These are phyloP conservation scores for Streptopelia turtur DNA, from an alignment of 2,797 vertebrate species.

Conservation along the genomic window DNA sequence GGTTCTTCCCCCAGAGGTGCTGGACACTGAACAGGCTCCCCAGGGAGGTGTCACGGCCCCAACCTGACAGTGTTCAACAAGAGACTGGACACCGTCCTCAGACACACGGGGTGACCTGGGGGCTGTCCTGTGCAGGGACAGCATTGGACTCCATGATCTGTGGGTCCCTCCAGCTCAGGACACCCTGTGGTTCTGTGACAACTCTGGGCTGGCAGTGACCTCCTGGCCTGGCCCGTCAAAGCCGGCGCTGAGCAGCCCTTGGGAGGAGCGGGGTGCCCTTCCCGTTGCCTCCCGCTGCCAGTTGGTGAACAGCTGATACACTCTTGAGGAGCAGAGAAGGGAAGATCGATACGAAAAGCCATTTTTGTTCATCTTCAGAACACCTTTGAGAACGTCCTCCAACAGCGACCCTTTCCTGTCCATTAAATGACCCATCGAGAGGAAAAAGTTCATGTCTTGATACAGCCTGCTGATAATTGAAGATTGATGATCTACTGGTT, in stretches of 20 bases:
- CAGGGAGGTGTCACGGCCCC: too few species aligned
- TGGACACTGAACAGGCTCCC: too few species aligned
- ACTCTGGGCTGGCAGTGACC: not conserved
- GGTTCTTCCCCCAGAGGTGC: too few species aligned
- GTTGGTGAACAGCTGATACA: accelerated
- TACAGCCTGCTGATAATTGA: accelerated
- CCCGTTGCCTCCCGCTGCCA: not conserved
- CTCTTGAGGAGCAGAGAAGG: not conserved
- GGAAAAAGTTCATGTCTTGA: not conserved
- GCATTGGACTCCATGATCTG: too few species aligned
- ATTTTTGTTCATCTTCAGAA: not conserved
- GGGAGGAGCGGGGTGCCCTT: accelerated
- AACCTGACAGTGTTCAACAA: too few species aligned
- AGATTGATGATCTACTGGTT: too few species aligned
- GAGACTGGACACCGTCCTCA: too few species aligned
- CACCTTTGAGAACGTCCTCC: not conserved
- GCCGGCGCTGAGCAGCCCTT: not conserved
- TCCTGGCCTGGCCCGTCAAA: not conserved
- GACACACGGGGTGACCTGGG: too few species aligned
- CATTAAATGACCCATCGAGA: not conserved
- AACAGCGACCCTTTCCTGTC: not conserved
- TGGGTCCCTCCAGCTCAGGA: too few species aligned
- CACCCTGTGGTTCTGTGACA: not conserved
- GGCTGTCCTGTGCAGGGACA: too few species aligned
- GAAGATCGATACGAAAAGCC: accelerated